phyloP scores from a whole-genome alignment of 2,797 vertebrate species.

The Cyprinella venusta region DNA sequence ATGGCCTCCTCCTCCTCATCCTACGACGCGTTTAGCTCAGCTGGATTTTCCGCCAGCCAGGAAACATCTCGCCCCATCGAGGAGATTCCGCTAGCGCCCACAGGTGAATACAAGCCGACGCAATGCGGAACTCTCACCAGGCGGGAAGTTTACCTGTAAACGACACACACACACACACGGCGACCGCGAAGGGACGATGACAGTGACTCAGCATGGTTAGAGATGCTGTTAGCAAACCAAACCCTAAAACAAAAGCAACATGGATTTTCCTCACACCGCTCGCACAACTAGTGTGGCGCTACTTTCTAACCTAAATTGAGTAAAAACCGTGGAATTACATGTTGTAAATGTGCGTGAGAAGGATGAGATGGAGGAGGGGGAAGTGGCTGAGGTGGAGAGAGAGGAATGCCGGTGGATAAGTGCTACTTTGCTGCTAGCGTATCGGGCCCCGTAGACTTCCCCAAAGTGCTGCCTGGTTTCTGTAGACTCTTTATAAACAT shows the following conservation, averaged over 20 bases:
- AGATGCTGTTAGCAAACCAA: slow-evolving; percentile 57
- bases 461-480: slow-evolving; percentile 87
- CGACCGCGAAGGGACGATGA: slow-evolving; percentile 9
- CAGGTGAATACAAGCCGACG: slow-evolving; percentile 97
- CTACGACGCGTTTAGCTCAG: slow-evolving; percentile 89
- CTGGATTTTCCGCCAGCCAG: slow-evolving; percentile 88
- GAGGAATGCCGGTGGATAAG: slow-evolving; percentile 85
- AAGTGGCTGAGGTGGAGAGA: slow-evolving; percentile 72
- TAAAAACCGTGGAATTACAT: slow-evolving; percentile 44
- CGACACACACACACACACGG: slow-evolving; percentile 6
- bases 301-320: slow-evolving; percentile 48
- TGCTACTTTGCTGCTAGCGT: slow-evolving; percentile 84
- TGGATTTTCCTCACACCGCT: slow-evolving; percentile 45
- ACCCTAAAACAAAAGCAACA: slow-evolving; percentile 47
- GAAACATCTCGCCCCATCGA: slow-evolving; percentile 85
- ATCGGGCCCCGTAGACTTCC: slow-evolving; percentile 83
- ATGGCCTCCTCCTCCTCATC: slow-evolving; percentile 96
- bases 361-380: slow-evolving; percentile 56
- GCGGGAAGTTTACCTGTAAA: slow-evolving; percentile 99
- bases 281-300: slow-evolving; percentile 25
- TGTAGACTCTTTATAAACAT: slow-evolving; percentile 89
- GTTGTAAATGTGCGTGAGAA: slow-evolving; percentile 59
- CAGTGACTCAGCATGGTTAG: slow-evolving; percentile 42
- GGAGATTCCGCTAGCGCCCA: slow-evolving; percentile 96
- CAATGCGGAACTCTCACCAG: slow-evolving; percentile 95